A percentile compares a stretch with the other conserved stretches of the same genome.
Evolutionary conservation across 2,113 vertebrate genomes (phyloP).

Genomic region (Barnardius zonarius): DNA sequence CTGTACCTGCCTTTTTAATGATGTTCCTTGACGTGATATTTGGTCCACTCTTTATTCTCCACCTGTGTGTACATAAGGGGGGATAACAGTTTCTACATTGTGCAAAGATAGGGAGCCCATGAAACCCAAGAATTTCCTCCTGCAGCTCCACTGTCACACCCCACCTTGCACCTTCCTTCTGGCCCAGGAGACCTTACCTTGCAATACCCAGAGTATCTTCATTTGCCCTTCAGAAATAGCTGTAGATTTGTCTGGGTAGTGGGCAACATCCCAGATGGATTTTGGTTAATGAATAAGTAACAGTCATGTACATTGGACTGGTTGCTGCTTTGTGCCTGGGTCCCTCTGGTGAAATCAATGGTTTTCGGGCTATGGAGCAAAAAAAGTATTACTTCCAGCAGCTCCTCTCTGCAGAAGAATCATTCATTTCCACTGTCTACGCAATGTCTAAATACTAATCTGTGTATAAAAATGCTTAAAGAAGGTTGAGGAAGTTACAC

Average conservation of each 20-base stretch:
- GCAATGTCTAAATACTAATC: neutral
- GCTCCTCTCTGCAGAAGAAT: neutral
- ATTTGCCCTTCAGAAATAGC: neutral
- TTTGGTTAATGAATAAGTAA: neutral
- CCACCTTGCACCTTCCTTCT: neutral
- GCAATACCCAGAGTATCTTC: neutral
- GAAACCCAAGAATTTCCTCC: neutral
- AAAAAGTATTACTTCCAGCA: neutral
- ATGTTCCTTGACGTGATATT: neutral
- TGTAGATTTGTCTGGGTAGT: neutral
- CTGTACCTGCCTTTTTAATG: neutral
- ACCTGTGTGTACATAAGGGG: neutral
- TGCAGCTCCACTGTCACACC: neutral
- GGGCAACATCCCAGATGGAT: neutral
- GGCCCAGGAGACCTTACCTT: neutral
- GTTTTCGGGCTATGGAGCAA: neutral
- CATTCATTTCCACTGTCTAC: neutral
- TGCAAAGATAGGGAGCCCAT: neutral
- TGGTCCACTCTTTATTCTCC: neutral
- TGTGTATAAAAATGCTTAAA: neutral
- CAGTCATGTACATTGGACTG: neutral
- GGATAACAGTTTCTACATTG: neutral
- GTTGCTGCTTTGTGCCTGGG: neutral
- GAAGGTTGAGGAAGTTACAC: neutral
- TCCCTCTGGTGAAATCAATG: neutral